Evolutionary conservation across 64 coral and sea anemone species (phyloP).

Genomic region (Stichodactyla helianthus): DNA sequence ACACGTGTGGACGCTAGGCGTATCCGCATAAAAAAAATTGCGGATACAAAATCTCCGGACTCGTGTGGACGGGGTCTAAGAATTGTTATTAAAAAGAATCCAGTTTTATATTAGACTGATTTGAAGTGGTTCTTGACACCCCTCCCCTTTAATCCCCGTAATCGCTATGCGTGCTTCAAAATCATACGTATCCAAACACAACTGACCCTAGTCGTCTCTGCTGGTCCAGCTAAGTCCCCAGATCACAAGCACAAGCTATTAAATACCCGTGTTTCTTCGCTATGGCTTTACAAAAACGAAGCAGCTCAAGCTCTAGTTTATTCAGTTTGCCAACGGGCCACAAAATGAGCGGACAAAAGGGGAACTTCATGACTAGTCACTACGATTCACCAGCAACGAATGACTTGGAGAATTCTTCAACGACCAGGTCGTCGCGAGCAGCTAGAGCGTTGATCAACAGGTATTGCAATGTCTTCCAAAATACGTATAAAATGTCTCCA

Average conservation of each 20-base stretch:
- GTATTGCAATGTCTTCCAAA: slow-evolving; percentile 26
- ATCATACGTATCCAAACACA: neutral
- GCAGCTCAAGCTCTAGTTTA: slow-evolving; percentile 69
- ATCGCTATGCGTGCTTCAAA: neutral
- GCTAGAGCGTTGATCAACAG: slow-evolving; percentile 19
- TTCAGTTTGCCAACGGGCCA: slow-evolving; percentile 62
- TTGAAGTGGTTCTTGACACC: neutral
- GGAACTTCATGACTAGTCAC: slow-evolving; percentile 61
- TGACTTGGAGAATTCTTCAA: slow-evolving; percentile 9
- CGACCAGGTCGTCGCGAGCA: slow-evolving; percentile 47
- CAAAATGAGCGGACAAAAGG: slow-evolving; percentile 45
- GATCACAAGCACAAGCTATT: neutral
- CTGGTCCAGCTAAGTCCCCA: neutral
- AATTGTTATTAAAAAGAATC: neutral
- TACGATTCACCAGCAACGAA: slow-evolving; percentile 56
- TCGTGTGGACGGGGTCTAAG: too few species aligned
- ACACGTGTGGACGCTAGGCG: too few species aligned
- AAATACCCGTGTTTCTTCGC: neutral
- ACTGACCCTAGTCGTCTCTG: neutral
- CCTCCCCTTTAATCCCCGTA: neutral
- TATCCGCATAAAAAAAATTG: too few species aligned
- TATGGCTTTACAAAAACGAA: slow-evolving; percentile 23
- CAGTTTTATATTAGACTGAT: neutral
- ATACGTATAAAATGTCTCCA: slow-evolving; percentile 83
- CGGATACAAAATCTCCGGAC: too few species aligned